Percentiles rank a stretch among this genome's conserved stretches.
Evolutionary conservation across 2,888 invertebrate species (phyloP).

Genomic region (Sepioteuthis lessoniana): DNA sequence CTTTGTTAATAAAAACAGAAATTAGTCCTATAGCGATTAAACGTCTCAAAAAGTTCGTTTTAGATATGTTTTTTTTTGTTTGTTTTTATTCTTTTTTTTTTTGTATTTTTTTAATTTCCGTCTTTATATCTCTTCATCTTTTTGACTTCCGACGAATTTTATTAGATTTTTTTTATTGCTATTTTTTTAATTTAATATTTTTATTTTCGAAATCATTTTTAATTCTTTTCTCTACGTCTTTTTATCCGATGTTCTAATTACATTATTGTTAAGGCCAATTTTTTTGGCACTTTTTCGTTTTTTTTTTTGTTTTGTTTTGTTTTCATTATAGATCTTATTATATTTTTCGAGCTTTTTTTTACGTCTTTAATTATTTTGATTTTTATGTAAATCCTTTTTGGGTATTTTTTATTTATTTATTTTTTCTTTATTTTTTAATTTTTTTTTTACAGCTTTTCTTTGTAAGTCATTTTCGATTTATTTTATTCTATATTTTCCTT

Average conservation of each 20-base stretch:
- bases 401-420: too few relatives aligned
- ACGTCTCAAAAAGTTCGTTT: not conserved
- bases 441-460: not conserved
- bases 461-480: too few relatives aligned
- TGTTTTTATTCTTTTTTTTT: not conserved
- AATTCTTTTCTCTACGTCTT: not conserved
- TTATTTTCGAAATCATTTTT: not conserved
- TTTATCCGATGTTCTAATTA: not conserved
- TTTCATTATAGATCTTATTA: not conserved
- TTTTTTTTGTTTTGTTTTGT: not conserved
- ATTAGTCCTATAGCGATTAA: not conserved
- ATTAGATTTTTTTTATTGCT: not conserved
- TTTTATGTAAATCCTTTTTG: not conserved
- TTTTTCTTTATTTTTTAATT: not conserved
- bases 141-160: not conserved
- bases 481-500: too few relatives aligned
- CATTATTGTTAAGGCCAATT: conserved; percentile 8
- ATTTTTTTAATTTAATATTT: not conserved
- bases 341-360: not conserved
- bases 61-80: not conserved
- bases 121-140: not conserved
- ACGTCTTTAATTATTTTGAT: not conserved
- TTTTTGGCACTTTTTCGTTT: not conserved
- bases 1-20: conserved; percentile 33
- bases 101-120: not conserved